Evolutionary conservation across 2,888 invertebrate species (phyloP).

Genomic region (Pammene fasciana): DNA sequence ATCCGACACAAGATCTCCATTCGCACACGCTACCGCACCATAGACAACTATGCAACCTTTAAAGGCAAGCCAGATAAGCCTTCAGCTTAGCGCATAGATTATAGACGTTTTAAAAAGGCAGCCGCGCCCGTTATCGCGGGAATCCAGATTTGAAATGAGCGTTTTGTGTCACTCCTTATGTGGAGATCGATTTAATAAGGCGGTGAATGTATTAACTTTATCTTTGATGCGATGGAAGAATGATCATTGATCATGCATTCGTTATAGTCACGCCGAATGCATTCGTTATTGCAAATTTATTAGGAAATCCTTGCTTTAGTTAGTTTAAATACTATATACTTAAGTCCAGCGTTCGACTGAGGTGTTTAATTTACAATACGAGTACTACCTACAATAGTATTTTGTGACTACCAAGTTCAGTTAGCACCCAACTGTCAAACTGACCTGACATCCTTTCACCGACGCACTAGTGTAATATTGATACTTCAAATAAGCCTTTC

Average conservation of each 20-base stretch:
- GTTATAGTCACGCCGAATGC: not conserved
- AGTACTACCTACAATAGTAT: no score
- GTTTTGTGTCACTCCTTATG: constrained; percentile 39
- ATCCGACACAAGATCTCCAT: constrained; percentile 56
- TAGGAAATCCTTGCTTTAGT: not conserved
- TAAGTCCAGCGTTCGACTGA: no score
- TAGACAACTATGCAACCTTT: constrained; percentile 52
- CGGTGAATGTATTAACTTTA: constrained; percentile 24
- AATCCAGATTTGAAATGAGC: constrained; percentile 39
- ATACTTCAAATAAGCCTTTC: no score
- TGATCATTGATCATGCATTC: constrained; percentile 4
- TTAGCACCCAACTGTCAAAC: no score
- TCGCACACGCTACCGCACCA: constrained; percentile 52
- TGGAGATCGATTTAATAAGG: constrained; percentile 34
- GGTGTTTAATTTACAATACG: no score
- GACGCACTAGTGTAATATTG: no score
- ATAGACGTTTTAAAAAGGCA: constrained; percentile 54
- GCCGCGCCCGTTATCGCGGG: constrained; percentile 39
- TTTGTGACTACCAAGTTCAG: no score
- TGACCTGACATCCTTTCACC: no score
- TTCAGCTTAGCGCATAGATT: constrained; percentile 50
- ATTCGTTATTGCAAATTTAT: not conserved
- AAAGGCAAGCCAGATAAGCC: constrained; percentile 65
- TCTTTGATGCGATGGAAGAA: constrained; percentile 12
- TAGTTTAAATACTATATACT: no score